Percentiles rank a stretch among this genome's conserved stretches.
Conservation (phyloP, 2,888 invertebrate species). For the Phania funesta region DNA sequence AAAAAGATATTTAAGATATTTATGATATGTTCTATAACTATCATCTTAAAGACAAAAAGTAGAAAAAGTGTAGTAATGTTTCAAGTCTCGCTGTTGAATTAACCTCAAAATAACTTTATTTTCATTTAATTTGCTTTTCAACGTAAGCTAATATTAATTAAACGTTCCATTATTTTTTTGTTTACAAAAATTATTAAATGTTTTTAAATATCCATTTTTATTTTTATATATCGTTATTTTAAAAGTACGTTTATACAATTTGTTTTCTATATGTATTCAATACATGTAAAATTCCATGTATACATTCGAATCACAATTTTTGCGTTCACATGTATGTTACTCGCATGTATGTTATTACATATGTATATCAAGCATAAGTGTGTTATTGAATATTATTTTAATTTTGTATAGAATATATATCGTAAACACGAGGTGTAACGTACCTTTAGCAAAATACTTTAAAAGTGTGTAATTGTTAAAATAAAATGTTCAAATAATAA, state of each 20-base stretch:
- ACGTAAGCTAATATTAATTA: conserved; percentile 5
- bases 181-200: conserved; percentile 18
- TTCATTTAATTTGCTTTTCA: conserved; percentile 17
- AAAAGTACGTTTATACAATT: no score
- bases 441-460: conserved; percentile 39
- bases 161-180: conserved; percentile 42
- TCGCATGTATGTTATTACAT: no score
- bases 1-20: not conserved
- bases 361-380: no score
- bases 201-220: conserved; percentile 27
- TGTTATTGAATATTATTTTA: no score
- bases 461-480: conserved; percentile 46
- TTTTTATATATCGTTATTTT: conserved; percentile 7
- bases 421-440: no score
- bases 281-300: no score
- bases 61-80: conserved; percentile 11
- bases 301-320: no score
- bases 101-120: conserved; percentile 48
- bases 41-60: not conserved
- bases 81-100: conserved; percentile 53
- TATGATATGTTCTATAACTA: not conserved
- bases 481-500: conserved; percentile 14
- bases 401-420: no score
- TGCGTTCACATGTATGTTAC: no score
- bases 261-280: no score